These are phyloP conservation scores for Sturmia bella DNA, from an alignment of 2,888 invertebrate species.

Conservation along the genomic window DNA sequence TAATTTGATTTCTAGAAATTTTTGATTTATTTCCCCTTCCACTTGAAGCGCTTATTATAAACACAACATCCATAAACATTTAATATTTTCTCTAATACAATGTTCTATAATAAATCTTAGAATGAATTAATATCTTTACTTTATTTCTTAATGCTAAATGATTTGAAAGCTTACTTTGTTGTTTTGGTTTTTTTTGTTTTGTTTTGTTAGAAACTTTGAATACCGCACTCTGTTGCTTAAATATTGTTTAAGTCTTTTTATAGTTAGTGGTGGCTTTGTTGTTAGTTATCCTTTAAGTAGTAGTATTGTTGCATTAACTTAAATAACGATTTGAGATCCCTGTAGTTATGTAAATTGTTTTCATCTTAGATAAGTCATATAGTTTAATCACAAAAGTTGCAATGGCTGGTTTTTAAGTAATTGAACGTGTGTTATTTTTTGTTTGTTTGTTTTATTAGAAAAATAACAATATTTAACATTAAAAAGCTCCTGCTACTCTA, in stretches of 20 bases:
- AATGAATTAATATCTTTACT: too few species aligned
- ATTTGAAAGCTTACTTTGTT: conserved; percentile 63
- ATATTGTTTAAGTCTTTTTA: background rate
- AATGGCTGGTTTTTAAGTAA: conserved; percentile 31
- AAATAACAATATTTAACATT: background rate
- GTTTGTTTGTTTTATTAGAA: conserved; percentile 24
- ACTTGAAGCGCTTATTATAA: too few species aligned
- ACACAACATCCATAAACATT: background rate
- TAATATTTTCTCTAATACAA: too few species aligned
- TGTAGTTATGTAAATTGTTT: conserved; percentile 72
- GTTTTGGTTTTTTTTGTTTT: conserved; percentile 9
- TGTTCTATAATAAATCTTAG: too few species aligned
- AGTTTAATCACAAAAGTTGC: conserved; percentile 60
- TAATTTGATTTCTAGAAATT: too few species aligned
- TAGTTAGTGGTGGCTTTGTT: conserved; percentile 28
- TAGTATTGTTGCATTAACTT: conserved; percentile 48
- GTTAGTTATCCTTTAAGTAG: conserved; percentile 41
- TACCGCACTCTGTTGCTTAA: conserved; percentile 71
- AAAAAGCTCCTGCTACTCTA: conserved; percentile 71
- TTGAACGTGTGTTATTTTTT: conserved; percentile 30
- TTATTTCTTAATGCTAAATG: background rate
- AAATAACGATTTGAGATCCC: conserved; percentile 72
- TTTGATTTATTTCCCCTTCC: too few species aligned
- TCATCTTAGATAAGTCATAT: conserved; percentile 28
- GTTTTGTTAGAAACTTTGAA: conserved; percentile 73